Evolutionary conservation across 2,113 vertebrate genomes (phyloP).

Genomic region (Morone saxatilis): DNA sequence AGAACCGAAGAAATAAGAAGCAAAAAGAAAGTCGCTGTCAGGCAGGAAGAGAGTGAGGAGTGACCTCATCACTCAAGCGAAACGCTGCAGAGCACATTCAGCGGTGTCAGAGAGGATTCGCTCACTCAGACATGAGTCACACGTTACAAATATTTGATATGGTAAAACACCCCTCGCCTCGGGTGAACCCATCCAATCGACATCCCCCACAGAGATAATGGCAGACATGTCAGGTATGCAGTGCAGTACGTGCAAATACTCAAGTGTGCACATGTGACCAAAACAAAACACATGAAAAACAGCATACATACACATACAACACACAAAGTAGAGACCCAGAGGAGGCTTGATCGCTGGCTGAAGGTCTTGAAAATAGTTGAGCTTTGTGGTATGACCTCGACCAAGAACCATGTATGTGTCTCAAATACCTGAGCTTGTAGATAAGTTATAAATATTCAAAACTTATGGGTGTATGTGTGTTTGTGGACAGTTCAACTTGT

Average conservation of each 20-base stretch:
- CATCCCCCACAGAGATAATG: not conserved
- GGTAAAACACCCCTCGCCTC: slow-evolving; percentile 9
- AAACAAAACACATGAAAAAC: not conserved
- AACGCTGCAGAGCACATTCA: slow-evolving; percentile 39
- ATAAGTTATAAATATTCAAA: slow-evolving; percentile 6
- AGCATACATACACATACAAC: not conserved
- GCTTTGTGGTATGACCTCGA: not conserved
- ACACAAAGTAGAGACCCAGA: not conserved
- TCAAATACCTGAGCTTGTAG: not conserved
- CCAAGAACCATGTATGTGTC: not conserved
- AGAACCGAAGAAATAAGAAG: slow-evolving; percentile 27
- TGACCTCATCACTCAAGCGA: slow-evolving; percentile 52
- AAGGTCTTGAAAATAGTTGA: not conserved
- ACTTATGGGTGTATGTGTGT: not conserved
- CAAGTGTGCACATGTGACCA: not conserved
- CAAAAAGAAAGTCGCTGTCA: slow-evolving; percentile 31
- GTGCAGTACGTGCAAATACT: not conserved
- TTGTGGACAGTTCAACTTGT: fast-evolving
- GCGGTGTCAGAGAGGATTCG: slow-evolving; percentile 32
- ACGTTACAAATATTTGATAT: slow-evolving; percentile 24
- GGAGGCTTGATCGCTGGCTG: not conserved
- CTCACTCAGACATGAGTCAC: slow-evolving; percentile 48
- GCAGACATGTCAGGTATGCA: not conserved
- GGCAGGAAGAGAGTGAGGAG: slow-evolving; percentile 20
- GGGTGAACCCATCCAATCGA: not conserved